Percentiles rank a stretch among this genome's conserved stretches.
phyloP scores from a whole-genome alignment of 2,113 vertebrate species.

The Lepisosteus osseus region DNA sequence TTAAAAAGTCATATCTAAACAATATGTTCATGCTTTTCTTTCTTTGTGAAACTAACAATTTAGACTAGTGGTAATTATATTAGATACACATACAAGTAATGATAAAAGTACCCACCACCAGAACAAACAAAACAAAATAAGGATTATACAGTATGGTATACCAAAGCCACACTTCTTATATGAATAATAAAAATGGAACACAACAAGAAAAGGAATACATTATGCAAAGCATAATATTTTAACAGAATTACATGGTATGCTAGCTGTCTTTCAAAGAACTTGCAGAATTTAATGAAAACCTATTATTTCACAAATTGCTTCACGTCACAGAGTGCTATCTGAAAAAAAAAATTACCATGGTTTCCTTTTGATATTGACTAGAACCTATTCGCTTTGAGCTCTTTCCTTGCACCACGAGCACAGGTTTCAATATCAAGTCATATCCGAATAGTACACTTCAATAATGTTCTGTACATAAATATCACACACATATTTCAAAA shows the following conservation, averaged over 20 bases:
- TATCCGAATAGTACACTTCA: background rate
- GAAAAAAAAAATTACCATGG: background rate
- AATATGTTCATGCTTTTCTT: too few relatives aligned
- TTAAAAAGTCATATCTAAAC: too few relatives aligned
- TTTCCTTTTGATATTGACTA: background rate
- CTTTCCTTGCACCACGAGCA: background rate
- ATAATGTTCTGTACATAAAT: background rate
- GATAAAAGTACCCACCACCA: too few relatives aligned
- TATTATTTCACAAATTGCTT: background rate
- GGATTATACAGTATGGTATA: too few relatives aligned
- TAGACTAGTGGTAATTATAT: too few relatives aligned
- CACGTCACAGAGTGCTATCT: background rate
- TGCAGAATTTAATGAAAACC: constrained; percentile 4
- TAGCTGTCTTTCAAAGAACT: background rate
- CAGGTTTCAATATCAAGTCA: constrained; percentile 9
- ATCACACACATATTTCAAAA: constrained; percentile 7
- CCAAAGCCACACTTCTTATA: too few relatives aligned
- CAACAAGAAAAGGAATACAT: too few relatives aligned
- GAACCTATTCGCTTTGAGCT: background rate
- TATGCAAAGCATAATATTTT: too few relatives aligned
- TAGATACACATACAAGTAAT: too few relatives aligned
- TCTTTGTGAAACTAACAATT: too few relatives aligned
- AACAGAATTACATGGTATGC: background rate
- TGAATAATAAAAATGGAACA: too few relatives aligned
- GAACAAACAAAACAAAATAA: too few relatives aligned